A percentile compares a stretch with the other conserved stretches of the same genome.
Evolutionary conservation across 2,113 vertebrate genomes (phyloP).

Genomic region (Caranx ignobilis): DNA sequence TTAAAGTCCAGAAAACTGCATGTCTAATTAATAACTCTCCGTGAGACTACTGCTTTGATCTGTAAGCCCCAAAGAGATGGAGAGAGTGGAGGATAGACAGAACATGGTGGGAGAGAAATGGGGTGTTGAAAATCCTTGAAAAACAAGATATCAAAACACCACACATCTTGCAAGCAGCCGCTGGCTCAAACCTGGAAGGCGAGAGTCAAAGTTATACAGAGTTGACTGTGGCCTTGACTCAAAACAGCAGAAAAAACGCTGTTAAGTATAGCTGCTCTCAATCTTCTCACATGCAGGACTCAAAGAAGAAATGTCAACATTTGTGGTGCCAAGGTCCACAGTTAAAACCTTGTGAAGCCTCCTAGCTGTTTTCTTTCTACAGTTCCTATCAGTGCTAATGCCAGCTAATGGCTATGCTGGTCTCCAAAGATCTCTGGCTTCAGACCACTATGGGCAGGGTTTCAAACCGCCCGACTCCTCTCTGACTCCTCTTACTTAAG

Average conservation of each 20-base stretch:
- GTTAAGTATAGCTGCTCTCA: slow-evolving; percentile 38
- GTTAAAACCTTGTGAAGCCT: slow-evolving; percentile 28
- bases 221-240: slow-evolving; percentile 27
- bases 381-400: slow-evolving; percentile 24
- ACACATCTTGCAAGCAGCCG: slow-evolving; percentile 48
- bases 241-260: slow-evolving; percentile 14
- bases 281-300: slow-evolving; percentile 49
- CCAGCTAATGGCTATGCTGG: slow-evolving; percentile 31
- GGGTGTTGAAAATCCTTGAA: slow-evolving; percentile 45
- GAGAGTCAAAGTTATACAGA: slow-evolving; percentile 6
- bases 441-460: slow-evolving; percentile 24
- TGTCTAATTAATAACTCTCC: slow-evolving; percentile 61
- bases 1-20: slow-evolving; percentile 51
- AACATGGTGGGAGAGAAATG: slow-evolving; percentile 26
- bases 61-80: slow-evolving; percentile 43
- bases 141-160: slow-evolving; percentile 63
- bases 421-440: slow-evolving; percentile 39
- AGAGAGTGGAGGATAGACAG: slow-evolving; percentile 14
- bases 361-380: slow-evolving; percentile 35
- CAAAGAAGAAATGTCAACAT: slow-evolving; percentile 49
- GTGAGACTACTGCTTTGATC: slow-evolving; percentile 62
- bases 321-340: slow-evolving; percentile 47
- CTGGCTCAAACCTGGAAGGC: slow-evolving; percentile 24
- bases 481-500: slow-evolving; percentile 31
- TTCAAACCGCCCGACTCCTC: slow-evolving; percentile 17